Evolutionary conservation across 2,113 vertebrate species (phyloP).

Genomic region (rat (Rattus norvegicus)): DNA sequence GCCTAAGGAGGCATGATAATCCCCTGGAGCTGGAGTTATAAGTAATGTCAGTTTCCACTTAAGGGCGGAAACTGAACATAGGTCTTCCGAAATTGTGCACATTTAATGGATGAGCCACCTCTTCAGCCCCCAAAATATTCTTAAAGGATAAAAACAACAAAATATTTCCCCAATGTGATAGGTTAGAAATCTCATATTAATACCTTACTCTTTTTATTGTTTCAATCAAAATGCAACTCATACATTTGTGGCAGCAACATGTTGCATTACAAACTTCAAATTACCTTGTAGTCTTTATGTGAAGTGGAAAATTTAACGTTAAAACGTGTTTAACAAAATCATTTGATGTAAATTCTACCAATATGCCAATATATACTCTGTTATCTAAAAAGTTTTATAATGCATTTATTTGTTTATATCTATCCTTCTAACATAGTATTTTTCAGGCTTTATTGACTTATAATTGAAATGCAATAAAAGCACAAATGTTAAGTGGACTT

Average conservation of each 20-base stretch:
- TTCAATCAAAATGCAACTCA: background rate
- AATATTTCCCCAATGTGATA: background rate
- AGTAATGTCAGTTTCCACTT: background rate
- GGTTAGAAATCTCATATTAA: background rate
- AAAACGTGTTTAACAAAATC: background rate
- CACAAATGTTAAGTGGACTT: background rate
- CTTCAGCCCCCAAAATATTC: background rate
- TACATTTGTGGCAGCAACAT: background rate
- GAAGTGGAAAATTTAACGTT: conserved; percentile 2
- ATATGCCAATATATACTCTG: background rate
- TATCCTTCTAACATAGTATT: background rate
- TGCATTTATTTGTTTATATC: background rate
- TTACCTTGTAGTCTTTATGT: background rate
- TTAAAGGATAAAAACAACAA: background rate
- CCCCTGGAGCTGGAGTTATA: background rate
- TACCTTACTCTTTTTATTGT: background rate
- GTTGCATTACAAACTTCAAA: conserved; percentile 10
- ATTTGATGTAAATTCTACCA: background rate
- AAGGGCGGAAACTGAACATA: background rate
- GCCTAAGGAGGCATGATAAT: background rate
- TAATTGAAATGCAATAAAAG: background rate
- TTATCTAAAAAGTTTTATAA: background rate
- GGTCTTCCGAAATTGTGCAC: background rate
- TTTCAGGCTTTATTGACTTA: background rate
- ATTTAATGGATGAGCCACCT: background rate